phyloP scores from a whole-genome alignment of 2,113 vertebrate species.

The Spizaetus ornatus region DNA sequence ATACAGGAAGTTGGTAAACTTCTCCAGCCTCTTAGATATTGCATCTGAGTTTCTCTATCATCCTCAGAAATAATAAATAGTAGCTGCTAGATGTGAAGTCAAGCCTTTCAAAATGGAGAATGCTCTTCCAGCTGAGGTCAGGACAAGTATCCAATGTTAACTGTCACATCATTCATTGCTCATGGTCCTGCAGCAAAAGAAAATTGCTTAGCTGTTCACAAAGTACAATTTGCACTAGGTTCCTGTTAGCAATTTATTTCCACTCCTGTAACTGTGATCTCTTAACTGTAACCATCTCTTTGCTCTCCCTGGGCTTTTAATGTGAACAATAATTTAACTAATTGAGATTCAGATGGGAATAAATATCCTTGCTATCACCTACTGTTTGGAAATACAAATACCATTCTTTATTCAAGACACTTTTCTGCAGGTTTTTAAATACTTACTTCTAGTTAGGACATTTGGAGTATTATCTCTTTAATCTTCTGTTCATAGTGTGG shows the following conservation, averaged over 20 bases:
- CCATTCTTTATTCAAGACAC: not conserved
- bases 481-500: not conserved
- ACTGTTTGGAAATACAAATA: not conserved
- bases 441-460: not conserved
- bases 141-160: not conserved
- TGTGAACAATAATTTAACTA: not conserved
- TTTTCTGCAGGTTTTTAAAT: not conserved
- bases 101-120: not conserved
- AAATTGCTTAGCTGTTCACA: not conserved
- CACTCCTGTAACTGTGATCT: not conserved
- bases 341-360: not conserved
- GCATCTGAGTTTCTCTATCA: not conserved
- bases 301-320: not conserved
- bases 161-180: not conserved
- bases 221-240: not conserved
- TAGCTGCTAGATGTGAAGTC: not conserved
- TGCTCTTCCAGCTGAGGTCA: not conserved
- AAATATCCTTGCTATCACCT: not conserved
- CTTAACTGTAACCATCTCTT: not conserved
- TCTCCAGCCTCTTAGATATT: not conserved
- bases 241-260: not conserved
- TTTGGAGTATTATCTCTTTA: not conserved
- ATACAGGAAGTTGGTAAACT: not conserved
- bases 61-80: not conserved
- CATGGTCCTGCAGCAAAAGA: not conserved